Evolutionary conservation across 2,797 vertebrate species (phyloP).

Genomic region (Mormyrus proboscirostris): DNA sequence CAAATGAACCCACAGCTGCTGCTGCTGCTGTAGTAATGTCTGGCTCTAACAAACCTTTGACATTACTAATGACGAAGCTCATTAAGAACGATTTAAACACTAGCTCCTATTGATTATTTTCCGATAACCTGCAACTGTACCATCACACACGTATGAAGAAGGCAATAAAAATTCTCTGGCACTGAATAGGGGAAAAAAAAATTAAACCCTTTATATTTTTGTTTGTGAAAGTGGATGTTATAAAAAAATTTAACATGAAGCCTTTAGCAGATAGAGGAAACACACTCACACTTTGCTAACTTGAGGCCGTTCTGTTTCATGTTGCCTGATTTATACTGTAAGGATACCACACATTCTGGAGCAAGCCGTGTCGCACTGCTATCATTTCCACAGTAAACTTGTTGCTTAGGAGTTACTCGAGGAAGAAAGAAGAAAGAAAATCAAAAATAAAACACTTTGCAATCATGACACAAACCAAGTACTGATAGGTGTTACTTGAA

Average conservation of each 20-base stretch:
- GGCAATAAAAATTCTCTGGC: not conserved
- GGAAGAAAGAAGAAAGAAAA: not conserved
- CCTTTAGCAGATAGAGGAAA: not conserved
- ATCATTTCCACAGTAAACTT: not conserved
- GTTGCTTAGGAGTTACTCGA: not conserved
- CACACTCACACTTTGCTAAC: not conserved
- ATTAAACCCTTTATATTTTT: not conserved
- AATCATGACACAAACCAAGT: not conserved
- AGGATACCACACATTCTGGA: not conserved
- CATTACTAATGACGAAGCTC: not conserved
- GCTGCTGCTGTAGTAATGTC: not conserved
- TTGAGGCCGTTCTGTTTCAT: not conserved
- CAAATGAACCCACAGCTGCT: too few species aligned
- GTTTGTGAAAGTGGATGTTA: not conserved
- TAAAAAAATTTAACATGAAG: not conserved
- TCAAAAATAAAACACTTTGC: not conserved
- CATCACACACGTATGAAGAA: not conserved
- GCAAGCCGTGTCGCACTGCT: too few species aligned
- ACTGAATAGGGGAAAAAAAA: not conserved
- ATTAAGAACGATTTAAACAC: not conserved
- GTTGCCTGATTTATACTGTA: not conserved
- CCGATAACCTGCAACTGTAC: not conserved
- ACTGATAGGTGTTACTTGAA: not conserved
- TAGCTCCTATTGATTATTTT: not conserved
- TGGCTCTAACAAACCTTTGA: not conserved